These are phyloP conservation scores for Lagria hirta DNA, from an alignment of 2,888 invertebrate genomes.

Conservation along the genomic window DNA sequence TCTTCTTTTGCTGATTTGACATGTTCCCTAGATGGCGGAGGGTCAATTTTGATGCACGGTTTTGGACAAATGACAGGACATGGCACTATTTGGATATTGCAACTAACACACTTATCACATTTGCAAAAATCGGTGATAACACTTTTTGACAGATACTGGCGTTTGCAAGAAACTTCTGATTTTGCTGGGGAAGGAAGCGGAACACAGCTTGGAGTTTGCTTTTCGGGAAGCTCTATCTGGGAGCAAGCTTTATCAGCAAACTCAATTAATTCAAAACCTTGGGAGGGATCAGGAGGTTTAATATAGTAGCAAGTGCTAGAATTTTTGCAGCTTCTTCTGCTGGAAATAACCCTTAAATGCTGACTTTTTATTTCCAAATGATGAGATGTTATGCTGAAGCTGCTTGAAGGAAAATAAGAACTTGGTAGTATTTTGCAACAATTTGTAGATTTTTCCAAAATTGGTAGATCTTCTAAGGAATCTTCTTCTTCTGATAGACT, in stretches of 20 bases:
- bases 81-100: no score
- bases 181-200: no score
- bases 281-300: conserved; percentile 5
- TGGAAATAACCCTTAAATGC: conserved; percentile 4
- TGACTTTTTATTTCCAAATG: conserved; percentile 11
- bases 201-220: background rate
- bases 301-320: background rate
- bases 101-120: conserved; percentile 7
- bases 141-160: conserved; percentile 9
- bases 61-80: no score
- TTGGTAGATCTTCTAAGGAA: no score
- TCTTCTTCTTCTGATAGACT: no score
- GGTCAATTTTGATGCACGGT: no score
- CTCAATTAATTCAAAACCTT: conserved; percentile 16
- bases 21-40: no score
- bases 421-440: conserved; percentile 1
- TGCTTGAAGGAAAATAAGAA: conserved; percentile 1
- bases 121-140: conserved; percentile 7
- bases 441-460: no score
- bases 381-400: conserved; percentile 8
- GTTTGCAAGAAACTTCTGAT: conserved; percentile 1
- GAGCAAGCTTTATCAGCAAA: conserved; percentile 22
- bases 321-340: background rate
- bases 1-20: no score
- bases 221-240: conserved; percentile 5